A percentile compares a stretch with the other conserved stretches of the same genome.
Evolutionary conservation across 1,140 invertebrate genomes (phyloP).

Genomic region (Caenorhabditis remanei): DNA sequence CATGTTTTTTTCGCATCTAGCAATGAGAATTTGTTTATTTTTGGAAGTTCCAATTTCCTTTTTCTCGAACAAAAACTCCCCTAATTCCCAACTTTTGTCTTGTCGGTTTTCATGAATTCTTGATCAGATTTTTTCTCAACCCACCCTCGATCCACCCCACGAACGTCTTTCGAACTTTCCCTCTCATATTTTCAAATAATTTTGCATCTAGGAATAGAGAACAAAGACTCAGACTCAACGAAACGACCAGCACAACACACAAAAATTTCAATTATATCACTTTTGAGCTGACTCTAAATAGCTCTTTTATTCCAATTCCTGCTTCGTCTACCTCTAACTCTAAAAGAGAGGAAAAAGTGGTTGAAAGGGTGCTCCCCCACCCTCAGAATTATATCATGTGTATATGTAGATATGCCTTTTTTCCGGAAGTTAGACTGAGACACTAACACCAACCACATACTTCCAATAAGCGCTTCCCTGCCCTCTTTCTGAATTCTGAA

Average conservation of each 20-base stretch:
- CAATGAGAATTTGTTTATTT: not conserved
- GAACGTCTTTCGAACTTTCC: not conserved
- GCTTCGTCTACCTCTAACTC: conserved; percentile 26
- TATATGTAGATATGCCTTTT: conserved; percentile 24
- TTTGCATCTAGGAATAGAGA: not conserved
- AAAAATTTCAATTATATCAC: conserved; percentile 26
- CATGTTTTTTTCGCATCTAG: too few species aligned
- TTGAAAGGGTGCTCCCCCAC: not conserved
- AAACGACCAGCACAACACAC: not conserved
- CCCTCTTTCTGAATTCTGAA: not conserved
- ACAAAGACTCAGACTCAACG: not conserved
- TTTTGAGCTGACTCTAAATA: not conserved
- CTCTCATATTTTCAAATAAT: not conserved
- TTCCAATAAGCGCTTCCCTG: conserved; percentile 29
- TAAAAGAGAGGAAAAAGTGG: not conserved
- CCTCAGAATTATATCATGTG: conserved; percentile 20
- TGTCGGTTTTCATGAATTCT: not conserved
- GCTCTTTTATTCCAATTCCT: not conserved
- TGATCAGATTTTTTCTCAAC: conserved; percentile 7
- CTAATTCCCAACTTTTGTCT: conserved; percentile 13
- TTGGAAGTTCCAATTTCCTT: not conserved
- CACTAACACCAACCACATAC: conserved; percentile 30
- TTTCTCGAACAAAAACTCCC: not conserved
- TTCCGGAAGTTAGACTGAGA: conserved; percentile 50
- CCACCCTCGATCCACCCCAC: not conserved